phyloP scores from a whole-genome alignment of 2,888 invertebrate genomes.

The Ypsolopha scabrella region DNA sequence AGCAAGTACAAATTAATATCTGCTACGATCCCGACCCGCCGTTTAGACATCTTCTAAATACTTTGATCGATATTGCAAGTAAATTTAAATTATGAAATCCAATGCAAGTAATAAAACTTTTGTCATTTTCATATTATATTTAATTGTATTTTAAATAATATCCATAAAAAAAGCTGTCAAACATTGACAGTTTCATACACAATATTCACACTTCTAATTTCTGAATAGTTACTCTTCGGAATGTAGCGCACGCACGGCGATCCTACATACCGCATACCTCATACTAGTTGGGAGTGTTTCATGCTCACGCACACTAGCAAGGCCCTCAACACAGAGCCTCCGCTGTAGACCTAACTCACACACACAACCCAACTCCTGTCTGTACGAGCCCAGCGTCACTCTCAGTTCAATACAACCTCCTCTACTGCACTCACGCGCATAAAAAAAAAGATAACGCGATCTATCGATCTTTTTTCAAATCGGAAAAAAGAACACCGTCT shows the following conservation, averaged over 20 bases:
- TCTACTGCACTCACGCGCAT: slow-evolving; percentile 69
- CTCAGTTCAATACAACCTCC: slow-evolving; percentile 67
- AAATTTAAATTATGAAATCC: no score
- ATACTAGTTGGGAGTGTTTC: slow-evolving; percentile 43
- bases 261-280: neutral
- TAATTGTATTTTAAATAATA: no score
- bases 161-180: neutral
- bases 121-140: no score
- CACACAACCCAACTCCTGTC: slow-evolving; percentile 32
- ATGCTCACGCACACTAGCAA: slow-evolving; percentile 48
- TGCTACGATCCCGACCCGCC: no score
- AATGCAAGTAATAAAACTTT: no score
- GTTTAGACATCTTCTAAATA: no score
- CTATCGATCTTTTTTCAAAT: slow-evolving; percentile 66
- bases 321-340: slow-evolving; percentile 46
- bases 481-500: slow-evolving; percentile 45
- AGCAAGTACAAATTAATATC: no score
- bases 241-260: neutral
- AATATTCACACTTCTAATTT: no score
- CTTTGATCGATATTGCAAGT: no score
- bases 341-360: slow-evolving; percentile 43
- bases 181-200: no score
- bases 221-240: neutral
- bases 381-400: slow-evolving; percentile 61
- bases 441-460: slow-evolving; percentile 64